Evolutionary conservation across 2,797 vertebrate species (phyloP).

Genomic region (Dendrocincla fuliginosa): DNA sequence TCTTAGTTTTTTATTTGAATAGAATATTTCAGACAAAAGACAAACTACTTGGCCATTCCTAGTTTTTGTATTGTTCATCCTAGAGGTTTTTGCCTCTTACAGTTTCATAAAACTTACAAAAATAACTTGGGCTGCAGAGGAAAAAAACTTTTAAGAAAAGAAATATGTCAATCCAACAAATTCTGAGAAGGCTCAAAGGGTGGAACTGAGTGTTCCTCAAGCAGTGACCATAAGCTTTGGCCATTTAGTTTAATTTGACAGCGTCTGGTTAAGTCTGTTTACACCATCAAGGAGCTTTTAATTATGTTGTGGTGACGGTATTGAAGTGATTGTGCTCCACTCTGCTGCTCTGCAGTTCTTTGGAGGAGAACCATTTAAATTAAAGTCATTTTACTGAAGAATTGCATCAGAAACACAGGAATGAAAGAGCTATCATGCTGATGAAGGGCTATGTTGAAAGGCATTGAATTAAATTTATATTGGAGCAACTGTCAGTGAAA

Average conservation of each 20-base stretch:
- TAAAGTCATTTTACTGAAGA: neutral
- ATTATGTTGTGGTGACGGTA: neutral
- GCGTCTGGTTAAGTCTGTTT: neutral
- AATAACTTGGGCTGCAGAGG: neutral
- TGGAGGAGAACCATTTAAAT: neutral
- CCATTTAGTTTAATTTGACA: neutral
- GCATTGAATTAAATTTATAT: constrained; percentile 38
- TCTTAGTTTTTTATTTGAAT: neutral
- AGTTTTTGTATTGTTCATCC: neutral
- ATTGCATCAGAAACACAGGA: neutral
- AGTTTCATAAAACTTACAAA: neutral
- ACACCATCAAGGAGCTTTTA: neutral
- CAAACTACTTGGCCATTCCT: neutral
- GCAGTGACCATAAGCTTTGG: neutral
- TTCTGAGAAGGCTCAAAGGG: neutral
- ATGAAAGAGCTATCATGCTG: neutral
- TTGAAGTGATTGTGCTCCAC: neutral
- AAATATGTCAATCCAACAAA: fast-evolving
- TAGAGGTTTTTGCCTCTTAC: neutral
- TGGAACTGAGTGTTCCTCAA: neutral
- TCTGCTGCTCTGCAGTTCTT: neutral
- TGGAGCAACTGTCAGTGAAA: constrained; percentile 30
- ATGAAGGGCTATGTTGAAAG: constrained; percentile 11
- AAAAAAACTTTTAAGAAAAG: neutral
- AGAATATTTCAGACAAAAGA: neutral